A percentile compares a stretch with the other conserved stretches of the same genome.
These are phyloP conservation scores for Listronotus oregonensis DNA, from an alignment of 1,140 invertebrate species.

Conservation along the genomic window DNA sequence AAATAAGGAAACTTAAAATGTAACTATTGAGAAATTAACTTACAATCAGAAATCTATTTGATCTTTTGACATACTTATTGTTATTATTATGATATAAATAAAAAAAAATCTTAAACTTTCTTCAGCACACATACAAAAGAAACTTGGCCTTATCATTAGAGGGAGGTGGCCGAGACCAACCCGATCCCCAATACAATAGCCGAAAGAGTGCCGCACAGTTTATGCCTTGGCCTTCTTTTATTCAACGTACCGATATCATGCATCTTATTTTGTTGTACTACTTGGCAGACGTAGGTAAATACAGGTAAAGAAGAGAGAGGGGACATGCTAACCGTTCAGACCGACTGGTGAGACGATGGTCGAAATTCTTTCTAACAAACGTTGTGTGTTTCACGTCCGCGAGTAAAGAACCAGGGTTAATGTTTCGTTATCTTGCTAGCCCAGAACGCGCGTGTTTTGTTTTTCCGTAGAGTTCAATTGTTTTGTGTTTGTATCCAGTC, in stretches of 20 bases:
- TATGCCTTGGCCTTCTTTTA: conserved; percentile 15
- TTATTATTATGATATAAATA: too few species aligned
- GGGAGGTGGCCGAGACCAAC: conserved; percentile 15
- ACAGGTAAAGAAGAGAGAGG: conserved; percentile 7
- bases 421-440: conserved; percentile 14
- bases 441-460: conserved; percentile 14
- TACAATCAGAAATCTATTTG: too few species aligned
- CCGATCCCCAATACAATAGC: conserved; percentile 18
- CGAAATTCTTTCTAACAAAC: conserved; percentile 30
- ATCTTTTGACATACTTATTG: too few species aligned
- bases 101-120: conserved; percentile 17
- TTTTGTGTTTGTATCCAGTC: conserved; percentile 14
- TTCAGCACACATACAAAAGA: conserved; percentile 25
- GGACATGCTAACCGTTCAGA: conserved; percentile 27
- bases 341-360: conserved; percentile 20
- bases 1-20: too few species aligned
- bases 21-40: too few species aligned
- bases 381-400: conserved; percentile 18
- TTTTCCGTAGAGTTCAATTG: conserved; percentile 5
- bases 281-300: conserved; percentile 22
- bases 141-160: conserved; percentile 3
- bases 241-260: not conserved
- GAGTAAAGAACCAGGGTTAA: conserved; percentile 13
- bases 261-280: not conserved
- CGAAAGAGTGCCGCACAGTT: conserved; percentile 3